Conservation (phyloP, 2,888 invertebrate genomes). For the Parochlus steinenii region DNA sequence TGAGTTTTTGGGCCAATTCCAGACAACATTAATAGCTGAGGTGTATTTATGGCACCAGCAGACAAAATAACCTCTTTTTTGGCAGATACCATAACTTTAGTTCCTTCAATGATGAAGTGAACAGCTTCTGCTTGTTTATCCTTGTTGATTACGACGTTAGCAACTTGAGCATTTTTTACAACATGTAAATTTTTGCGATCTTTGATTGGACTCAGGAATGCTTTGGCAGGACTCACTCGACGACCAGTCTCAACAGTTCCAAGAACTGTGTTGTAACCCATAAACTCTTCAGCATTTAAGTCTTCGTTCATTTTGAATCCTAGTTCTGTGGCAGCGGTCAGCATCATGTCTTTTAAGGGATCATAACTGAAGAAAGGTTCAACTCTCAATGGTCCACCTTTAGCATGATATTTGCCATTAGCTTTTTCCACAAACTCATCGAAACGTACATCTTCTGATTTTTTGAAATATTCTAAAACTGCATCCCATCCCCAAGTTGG, state of each 20-base stretch:
- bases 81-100: conserved; percentile 33
- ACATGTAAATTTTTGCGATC: conserved; percentile 40
- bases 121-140: conserved; percentile 31
- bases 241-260: conserved; percentile 42
- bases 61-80: conserved; percentile 56
- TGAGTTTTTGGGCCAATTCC: conserved; percentile 54
- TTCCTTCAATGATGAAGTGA: conserved; percentile 32
- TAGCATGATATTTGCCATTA: conserved; percentile 23
- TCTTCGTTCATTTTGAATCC: conserved; percentile 27
- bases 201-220: conserved; percentile 39
- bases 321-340: conserved; percentile 31
- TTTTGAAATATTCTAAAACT: conserved; percentile 62
- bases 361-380: conserved; percentile 24
- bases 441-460: conserved; percentile 54
- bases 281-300: conserved; percentile 29
- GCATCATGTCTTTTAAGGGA: conserved; percentile 26
- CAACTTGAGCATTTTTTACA: conserved; percentile 37
- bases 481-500: conserved; percentile 55
- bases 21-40: conserved; percentile 66
- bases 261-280: conserved; percentile 34
- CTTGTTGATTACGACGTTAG: conserved; percentile 34
- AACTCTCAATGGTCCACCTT: conserved; percentile 33
- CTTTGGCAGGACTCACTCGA: conserved; percentile 57
- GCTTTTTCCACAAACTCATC: conserved; percentile 1
- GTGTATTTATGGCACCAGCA: conserved; percentile 62